Base-by-base conservation (phyloP, 2,113 vertebrate species). In the Lophius piscatorius region DNA sequence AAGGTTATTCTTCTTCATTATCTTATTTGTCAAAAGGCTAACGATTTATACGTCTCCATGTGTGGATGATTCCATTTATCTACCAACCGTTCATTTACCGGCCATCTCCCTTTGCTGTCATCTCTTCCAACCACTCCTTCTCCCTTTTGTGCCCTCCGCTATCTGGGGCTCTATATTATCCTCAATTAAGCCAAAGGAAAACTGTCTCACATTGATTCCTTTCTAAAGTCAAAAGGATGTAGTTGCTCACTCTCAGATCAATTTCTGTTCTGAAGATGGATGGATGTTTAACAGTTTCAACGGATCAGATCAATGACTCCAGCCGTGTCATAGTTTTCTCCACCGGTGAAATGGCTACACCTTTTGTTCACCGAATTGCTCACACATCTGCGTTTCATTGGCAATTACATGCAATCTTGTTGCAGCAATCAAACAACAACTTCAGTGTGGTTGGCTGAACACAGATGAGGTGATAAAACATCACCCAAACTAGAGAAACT, bases 381-480 rank as follows among this genome's bases (percentile, higher is more conserved):
- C 14, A 11, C 63, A 72, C 65, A 54, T 44, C n/a, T 76, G 33
- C 36, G 47, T 57, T 76, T 74, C 68, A 75, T 71, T 59, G 64
- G 64, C 65, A 64, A 72, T 74, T 78, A 74, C 63, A 64, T 55
- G 50, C 54, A 31, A 58, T 67, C 44, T 41, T 64, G 78, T n/a
- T 50, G 52, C 66, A 57, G 59, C 70, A 71, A 81, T 84, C 66
- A 87, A 76, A 78, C 79, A 79, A 77, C 65, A 72, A 59, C 52
- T 75, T 82, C 72, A 78, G 40, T 26, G 33, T 67, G 72, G 63
- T 74, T 70, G 13, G 21, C 35, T 63, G 84, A 74, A 59, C 80
- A 78, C 61, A 50, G 82, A 80, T 76, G 78, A 78, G 59, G 63
- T 87, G 78, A 87, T 82, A 80, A 80, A 83, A 82, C 78, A 84